A percentile compares a stretch with the other conserved stretches of the same genome.
Conservation (phyloP, 2,888 invertebrate genomes). For the Melanophora roralis region DNA sequence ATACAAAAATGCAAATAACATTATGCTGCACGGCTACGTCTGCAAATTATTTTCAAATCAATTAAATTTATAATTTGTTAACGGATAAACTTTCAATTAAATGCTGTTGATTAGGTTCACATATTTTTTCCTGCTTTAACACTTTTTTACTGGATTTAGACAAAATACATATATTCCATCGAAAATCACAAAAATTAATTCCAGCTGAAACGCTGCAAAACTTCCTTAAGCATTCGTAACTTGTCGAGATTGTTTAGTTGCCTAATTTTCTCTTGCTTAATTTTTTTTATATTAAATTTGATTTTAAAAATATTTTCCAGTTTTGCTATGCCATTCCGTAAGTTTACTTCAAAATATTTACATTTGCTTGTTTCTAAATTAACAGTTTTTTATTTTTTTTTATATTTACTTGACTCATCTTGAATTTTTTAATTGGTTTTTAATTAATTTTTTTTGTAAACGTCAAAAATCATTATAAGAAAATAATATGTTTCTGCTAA, state of each 20-base stretch:
- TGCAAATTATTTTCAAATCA: conserved; percentile 51
- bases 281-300: conserved; percentile 12
- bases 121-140: neutral
- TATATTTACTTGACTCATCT: conserved; percentile 37
- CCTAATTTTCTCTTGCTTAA: conserved; percentile 13
- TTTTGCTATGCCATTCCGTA: conserved; percentile 47
- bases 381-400: conserved; percentile 36
- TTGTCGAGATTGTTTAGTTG: conserved; percentile 48
- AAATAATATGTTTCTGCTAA: conserved; percentile 33
- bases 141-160: conserved; percentile 22
- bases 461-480: conserved; percentile 38
- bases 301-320: neutral
- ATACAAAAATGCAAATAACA: neutral
- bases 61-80: conserved; percentile 59
- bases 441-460: neutral
- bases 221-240: conserved; percentile 42
- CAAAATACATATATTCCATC: conserved; percentile 27
- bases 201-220: too few relatives aligned
- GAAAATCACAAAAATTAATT: neutral
- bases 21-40: neutral
- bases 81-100: conserved; percentile 59
- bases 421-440: neutral
- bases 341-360: conserved; percentile 56
- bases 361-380: conserved; percentile 33
- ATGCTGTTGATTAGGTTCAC: conserved; percentile 33